Conservation (phyloP, 2,888 invertebrate genomes). For the Thecophora atra region DNA sequence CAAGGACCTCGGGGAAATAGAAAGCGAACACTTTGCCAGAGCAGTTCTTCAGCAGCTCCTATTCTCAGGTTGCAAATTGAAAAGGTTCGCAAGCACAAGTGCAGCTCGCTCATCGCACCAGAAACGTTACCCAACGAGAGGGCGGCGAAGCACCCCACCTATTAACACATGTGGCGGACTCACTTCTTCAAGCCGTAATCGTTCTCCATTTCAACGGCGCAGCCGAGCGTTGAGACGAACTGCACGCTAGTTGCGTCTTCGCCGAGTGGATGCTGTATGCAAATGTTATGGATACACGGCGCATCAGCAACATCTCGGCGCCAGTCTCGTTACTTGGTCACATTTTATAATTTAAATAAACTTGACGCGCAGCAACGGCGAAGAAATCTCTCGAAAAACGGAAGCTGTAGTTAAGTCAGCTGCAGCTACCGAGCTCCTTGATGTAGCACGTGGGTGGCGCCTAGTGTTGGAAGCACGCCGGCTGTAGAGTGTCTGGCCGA, state of each 20-base stretch:
- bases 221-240: slow-evolving; percentile 9
- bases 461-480: neutral
- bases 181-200: neutral
- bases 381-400: slow-evolving; percentile 14
- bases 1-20: slow-evolving; percentile 18
- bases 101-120: neutral
- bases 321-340: slow-evolving; percentile 9
- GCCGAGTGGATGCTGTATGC: slow-evolving; percentile 9
- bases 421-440: neutral
- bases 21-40: slow-evolving; percentile 14
- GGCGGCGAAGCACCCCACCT: neutral
- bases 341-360: slow-evolving; percentile 32
- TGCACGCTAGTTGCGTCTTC: slow-evolving; percentile 29
- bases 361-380: slow-evolving; percentile 9
- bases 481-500: neutral
- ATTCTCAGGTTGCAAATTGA: neutral
- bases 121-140: neutral
- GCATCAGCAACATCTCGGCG: neutral
- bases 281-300: slow-evolving; percentile 9
- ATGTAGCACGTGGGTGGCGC: neutral
- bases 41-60: slow-evolving; percentile 7
- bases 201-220: slow-evolving; percentile 17
- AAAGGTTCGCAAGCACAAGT: neutral
- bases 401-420: slow-evolving; percentile 11
- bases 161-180: neutral